Base-by-base conservation (phyloP, 2,888 invertebrate genomes). In the Osedax frankpressi region DNA sequence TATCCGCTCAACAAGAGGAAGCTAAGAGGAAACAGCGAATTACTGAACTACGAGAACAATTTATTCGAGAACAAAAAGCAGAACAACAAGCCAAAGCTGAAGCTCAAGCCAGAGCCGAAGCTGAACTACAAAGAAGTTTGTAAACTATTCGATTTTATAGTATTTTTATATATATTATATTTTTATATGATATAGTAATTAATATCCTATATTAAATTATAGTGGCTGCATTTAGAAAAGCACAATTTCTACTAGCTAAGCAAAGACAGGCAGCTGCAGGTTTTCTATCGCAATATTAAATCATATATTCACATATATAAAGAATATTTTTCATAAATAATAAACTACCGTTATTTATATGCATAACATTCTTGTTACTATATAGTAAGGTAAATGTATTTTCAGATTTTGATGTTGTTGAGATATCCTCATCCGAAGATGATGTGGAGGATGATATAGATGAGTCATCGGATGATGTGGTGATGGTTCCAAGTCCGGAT, bases 401-500 rank as follows among this genome's bases (percentile, higher is more conserved):
- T 11, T 19, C 29, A 69, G 69, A 69, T 30, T 25, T 29, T 26
- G 79, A 80, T 71, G 78, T 80, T 14, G 78, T 80, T 26, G 78
- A 77, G 68, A 74, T 80, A 6, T 75, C 76, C 3, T 79, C 78
- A 67, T 79, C 78, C 71, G 91, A 90, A 28, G 92, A 92, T 79
- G 69, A 68, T 27, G 68, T 28, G 14, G 65, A 65, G 65, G 65
- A 65, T 72, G 91, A 90, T 28, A 91, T 92, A 79, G 44, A 44
- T 44, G 44, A 11, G 19, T 44, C 44, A 44, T 44, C 44, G 19
- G 44, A 44, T 44, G 77, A 78, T n/a, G 92, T 93, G 81, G 92
- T 93, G 82, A 92, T 93, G 80, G 87, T 93, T 59, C 92, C 92
- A 2, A 80, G 78, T 30, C 44, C 44, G 6, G 92, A 92, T 82